These are phyloP conservation scores for Lacanobia wlatinum DNA, from an alignment of 2,888 invertebrate species.

Conservation along the genomic window DNA sequence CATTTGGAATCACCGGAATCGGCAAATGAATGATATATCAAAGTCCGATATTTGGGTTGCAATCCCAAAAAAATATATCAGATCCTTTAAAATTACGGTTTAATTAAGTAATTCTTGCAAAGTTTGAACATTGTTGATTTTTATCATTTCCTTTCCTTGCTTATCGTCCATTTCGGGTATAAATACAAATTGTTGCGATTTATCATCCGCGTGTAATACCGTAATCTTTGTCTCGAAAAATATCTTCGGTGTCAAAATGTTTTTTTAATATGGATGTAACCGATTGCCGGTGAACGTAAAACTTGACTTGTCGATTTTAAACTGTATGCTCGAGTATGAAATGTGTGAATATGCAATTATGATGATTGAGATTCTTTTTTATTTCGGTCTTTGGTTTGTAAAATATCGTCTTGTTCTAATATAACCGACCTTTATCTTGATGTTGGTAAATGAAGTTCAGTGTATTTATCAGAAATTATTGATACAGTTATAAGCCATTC, in stretches of 20 bases:
- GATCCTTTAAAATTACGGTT: constrained; percentile 75
- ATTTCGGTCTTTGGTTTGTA: constrained; percentile 14
- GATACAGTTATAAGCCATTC: too few species aligned
- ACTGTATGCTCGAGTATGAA: constrained; percentile 41
- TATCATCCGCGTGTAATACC: constrained; percentile 74
- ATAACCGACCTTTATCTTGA: too few species aligned
- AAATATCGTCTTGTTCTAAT: background rate
- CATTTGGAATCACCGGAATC: constrained; percentile 65
- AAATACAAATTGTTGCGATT: constrained; percentile 75
- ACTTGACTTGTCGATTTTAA: constrained; percentile 52
- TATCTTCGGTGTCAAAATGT: constrained; percentile 61
- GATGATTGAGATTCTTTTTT: constrained; percentile 28
- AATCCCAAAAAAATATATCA: constrained; percentile 85
- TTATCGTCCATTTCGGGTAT: constrained; percentile 65
- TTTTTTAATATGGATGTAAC: constrained; percentile 57
- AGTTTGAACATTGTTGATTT: constrained; percentile 70
- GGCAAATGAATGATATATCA: constrained; percentile 85
- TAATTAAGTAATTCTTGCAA: constrained; percentile 80
- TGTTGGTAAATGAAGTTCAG: too few species aligned
- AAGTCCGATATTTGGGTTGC: constrained; percentile 84
- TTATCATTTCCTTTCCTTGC: constrained; percentile 60
- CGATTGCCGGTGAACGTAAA: constrained; percentile 45
- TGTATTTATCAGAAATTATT: too few species aligned
- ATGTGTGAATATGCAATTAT: constrained; percentile 53
- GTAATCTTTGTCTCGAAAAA: constrained; percentile 69